Percentiles rank a stretch among this genome's conserved stretches.
phyloP scores from a whole-genome alignment of 2,888 invertebrate species.

The Cepaea hortensis region DNA sequence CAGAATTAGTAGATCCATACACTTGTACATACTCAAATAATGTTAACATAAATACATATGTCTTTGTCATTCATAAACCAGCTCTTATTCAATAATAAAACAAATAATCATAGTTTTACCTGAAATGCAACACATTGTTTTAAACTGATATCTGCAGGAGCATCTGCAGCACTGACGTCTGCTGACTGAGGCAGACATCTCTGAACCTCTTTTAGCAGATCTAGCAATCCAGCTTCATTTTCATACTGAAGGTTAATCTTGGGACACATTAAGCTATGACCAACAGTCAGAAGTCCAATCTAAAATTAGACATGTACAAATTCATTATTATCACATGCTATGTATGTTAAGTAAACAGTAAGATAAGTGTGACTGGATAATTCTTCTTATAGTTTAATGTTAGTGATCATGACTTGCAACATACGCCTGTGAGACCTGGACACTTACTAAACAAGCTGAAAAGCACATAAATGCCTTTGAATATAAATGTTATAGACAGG shows the following conservation, averaged over 20 bases:
- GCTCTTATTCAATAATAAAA: not conserved
- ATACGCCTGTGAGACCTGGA: no score
- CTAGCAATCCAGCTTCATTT: conserved; percentile 61
- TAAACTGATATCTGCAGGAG: not conserved
- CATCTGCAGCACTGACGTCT: not conserved
- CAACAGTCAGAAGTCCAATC: conserved; percentile 72
- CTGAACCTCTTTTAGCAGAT: conserved; percentile 61
- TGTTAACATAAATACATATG: no score
- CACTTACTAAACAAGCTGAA: no score
- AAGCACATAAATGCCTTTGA: no score
- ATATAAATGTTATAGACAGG: no score
- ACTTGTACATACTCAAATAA: no score
- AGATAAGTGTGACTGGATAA: no score
- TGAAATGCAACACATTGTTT: conserved; percentile 25
- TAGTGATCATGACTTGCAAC: no score
- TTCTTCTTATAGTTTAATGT: no score
- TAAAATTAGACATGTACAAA: conserved; percentile 46
- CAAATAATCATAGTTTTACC: not conserved
- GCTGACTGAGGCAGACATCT: conserved; percentile 50
- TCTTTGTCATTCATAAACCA: no score
- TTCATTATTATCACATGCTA: not conserved
- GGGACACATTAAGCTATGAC: conserved; percentile 64
- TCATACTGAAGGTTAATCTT: conserved; percentile 69
- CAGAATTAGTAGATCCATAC: no score
- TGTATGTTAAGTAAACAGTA: no score